Percentiles rank a stretch among this genome's conserved stretches.
Evolutionary conservation across 2,888 invertebrate species (phyloP).

Genomic region (Lithosia quadra): DNA sequence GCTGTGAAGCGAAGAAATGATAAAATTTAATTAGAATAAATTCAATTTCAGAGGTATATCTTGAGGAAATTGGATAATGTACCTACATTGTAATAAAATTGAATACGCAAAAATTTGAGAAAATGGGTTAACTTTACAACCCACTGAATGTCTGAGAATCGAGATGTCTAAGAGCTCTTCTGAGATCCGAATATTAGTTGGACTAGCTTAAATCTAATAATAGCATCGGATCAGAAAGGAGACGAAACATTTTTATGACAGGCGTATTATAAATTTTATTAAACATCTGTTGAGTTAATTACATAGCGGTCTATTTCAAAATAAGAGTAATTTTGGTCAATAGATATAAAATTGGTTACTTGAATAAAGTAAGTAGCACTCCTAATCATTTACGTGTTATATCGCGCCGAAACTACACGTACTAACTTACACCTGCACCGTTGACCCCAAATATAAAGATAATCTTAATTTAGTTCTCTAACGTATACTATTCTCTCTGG

Average conservation of each 20-base stretch:
- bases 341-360: too few species aligned
- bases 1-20: neutral
- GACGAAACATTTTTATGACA: neutral
- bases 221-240: neutral
- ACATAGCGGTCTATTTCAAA: too few species aligned
- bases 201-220: neutral
- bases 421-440: neutral
- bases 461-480: conserved; percentile 1
- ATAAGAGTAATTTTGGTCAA: too few species aligned
- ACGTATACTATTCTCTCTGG: neutral
- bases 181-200: neutral
- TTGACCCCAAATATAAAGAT: neutral
- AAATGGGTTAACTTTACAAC: neutral
- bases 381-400: too few species aligned
- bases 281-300: too few species aligned
- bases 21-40: conserved; percentile 4
- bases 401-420: neutral
- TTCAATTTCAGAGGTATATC: neutral
- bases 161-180: neutral
- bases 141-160: neutral
- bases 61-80: neutral
- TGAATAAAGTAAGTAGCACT: too few species aligned
- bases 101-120: neutral
- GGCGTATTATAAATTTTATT: neutral
- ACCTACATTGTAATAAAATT: neutral